Evolutionary conservation across 2,888 invertebrate species (phyloP).

Genomic region (Eucriotettix oculatus): DNA sequence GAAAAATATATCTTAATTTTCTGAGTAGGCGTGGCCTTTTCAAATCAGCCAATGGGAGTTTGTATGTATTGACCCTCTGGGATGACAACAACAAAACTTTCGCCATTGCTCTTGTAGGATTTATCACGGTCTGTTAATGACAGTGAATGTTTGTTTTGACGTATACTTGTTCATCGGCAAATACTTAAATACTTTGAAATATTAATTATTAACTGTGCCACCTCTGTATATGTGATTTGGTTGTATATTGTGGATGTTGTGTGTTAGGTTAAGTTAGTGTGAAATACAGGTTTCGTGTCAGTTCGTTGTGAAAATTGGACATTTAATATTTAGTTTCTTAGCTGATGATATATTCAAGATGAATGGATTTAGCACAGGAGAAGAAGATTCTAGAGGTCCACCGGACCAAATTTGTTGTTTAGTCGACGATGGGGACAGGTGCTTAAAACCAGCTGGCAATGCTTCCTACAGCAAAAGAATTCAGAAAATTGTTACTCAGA

Average conservation of each 20-base stretch:
- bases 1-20: neutral
- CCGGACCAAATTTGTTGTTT: constrained; percentile 85
- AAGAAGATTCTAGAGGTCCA: constrained; percentile 77
- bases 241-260: neutral
- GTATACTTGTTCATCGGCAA: neutral
- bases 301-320: too few relatives aligned
- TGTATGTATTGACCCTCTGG: constrained; percentile 8
- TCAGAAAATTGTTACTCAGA: constrained; percentile 85
- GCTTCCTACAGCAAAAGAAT: constrained; percentile 94
- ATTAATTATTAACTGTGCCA: too few relatives aligned
- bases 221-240: neutral
- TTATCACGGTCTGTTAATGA: neutral
- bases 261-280: neutral
- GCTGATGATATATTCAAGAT: constrained; percentile 37
- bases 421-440: constrained; percentile 74
- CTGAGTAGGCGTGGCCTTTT: constrained; percentile 9
- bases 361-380: constrained; percentile 84
- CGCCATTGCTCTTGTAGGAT: constrained; percentile 5
- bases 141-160: neutral
- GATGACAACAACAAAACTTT: constrained; percentile 12
- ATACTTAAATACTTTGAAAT: too few relatives aligned
- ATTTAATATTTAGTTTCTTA: neutral
- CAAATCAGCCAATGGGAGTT: constrained; percentile 10
- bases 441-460: constrained; percentile 76
- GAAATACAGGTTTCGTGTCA: too few relatives aligned